phyloP scores from a whole-genome alignment of 2,797 vertebrate species.

The Sibirionetta formosa region DNA sequence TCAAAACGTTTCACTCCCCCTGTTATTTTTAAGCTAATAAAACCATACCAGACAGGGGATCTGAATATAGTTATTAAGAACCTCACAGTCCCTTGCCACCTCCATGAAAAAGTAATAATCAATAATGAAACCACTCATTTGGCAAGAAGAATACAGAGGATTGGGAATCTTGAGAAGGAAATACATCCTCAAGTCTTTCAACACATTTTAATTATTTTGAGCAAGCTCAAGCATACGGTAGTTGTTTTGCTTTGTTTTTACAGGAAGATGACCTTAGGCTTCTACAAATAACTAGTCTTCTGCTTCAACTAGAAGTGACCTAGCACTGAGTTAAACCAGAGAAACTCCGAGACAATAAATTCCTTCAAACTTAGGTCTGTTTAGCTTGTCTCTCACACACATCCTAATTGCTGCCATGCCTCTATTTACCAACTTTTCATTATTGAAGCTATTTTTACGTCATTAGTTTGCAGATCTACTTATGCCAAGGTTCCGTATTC shows the following conservation, averaged over 20 bases:
- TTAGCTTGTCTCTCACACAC: background rate
- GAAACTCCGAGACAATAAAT: background rate
- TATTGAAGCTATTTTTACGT: conserved; percentile 7
- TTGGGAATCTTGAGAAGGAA: conserved; percentile 20
- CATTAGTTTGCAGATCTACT: conserved; percentile 35
- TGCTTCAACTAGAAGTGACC: background rate
- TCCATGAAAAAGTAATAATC: conserved; percentile 45
- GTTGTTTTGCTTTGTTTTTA: background rate
- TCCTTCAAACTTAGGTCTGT: conserved; percentile 1
- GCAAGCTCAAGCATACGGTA: background rate
- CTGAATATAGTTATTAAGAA: background rate
- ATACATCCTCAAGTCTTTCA: background rate
- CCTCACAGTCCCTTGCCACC: conserved; percentile 13
- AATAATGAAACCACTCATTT: conserved; percentile 38
- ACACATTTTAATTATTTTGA: background rate
- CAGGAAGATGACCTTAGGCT: background rate
- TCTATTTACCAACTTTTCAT: conserved; percentile 36
- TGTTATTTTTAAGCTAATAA: conserved; percentile 33
- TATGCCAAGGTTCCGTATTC: conserved; percentile 15
- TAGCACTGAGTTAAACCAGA: conserved; percentile 1
- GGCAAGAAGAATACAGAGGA: conserved; percentile 26
- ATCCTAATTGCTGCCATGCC: background rate
- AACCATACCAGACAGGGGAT: background rate
- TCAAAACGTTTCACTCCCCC: background rate
- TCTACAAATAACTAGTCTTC: background rate